These are phyloP conservation scores for Acrocephalus scirpaceus DNA, from an alignment of 2,797 vertebrate species.

Conservation along the genomic window DNA sequence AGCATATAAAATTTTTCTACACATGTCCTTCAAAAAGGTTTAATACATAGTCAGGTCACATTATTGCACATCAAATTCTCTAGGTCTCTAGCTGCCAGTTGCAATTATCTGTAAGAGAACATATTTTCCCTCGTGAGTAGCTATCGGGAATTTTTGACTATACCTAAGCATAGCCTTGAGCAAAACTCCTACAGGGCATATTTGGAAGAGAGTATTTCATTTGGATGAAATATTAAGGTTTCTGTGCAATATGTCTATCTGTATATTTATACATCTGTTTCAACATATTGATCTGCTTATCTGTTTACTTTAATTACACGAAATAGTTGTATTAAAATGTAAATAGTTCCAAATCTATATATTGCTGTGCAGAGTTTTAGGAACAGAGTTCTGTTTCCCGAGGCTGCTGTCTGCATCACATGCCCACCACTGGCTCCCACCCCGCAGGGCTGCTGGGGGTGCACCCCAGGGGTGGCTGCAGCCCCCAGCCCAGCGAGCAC, in stretches of 20 bases:
- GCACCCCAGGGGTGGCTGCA: not conserved
- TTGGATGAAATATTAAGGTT: conserved; percentile 79
- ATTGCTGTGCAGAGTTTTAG: conserved; percentile 41
- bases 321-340: conserved; percentile 70
- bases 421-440: not conserved
- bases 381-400: not conserved
- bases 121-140: conserved; percentile 85
- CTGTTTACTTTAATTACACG: conserved; percentile 75
- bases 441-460: not conserved
- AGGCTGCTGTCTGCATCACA: not conserved
- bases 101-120: conserved; percentile 94
- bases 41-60: conserved; percentile 90
- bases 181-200: conserved; percentile 82
- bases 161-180: conserved; percentile 86
- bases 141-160: conserved; percentile 82
- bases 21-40: conserved; percentile 90
- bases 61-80: conserved; percentile 88
- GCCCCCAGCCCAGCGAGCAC: not conserved
- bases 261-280: conserved; percentile 78
- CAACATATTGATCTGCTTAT: conserved; percentile 80
- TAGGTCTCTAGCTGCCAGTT: conserved; percentile 89
- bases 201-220: conserved; percentile 79
- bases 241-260: conserved; percentile 73
- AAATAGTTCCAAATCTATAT: conserved; percentile 57
- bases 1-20: conserved; percentile 80